Evolutionary conservation across 2,797 vertebrate genomes (phyloP).

Genomic region (Silurus aristotelis): DNA sequence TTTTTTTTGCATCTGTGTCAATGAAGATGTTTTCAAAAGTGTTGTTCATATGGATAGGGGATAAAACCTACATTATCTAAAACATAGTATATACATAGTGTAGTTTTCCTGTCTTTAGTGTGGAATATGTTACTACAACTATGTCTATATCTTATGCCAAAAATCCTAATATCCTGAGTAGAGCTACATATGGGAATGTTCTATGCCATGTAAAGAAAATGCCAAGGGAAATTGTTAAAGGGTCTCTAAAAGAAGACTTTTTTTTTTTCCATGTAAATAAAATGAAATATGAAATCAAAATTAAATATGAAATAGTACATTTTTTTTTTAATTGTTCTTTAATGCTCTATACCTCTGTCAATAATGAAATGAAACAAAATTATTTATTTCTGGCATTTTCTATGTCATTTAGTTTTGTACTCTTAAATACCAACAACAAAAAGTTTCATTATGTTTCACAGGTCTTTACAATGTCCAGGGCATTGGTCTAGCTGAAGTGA

Average conservation of each 20-base stretch:
- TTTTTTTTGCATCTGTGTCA: background rate
- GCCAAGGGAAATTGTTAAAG: background rate
- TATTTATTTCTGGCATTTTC: background rate
- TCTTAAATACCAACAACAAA: background rate
- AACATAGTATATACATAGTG: background rate
- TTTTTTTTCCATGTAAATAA: background rate
- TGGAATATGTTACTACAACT: background rate
- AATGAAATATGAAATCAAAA: no score
- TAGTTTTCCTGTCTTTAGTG: background rate
- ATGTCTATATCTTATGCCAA: background rate
- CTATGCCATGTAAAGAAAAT: background rate
- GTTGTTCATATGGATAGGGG: background rate
- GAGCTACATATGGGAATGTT: no score
- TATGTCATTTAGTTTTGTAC: constrained; percentile 1
- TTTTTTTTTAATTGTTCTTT: background rate
- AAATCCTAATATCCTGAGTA: background rate
- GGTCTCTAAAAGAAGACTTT: background rate
- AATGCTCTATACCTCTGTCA: background rate
- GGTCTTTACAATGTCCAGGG: background rate
- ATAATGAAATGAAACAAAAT: background rate
- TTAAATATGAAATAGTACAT: no score
- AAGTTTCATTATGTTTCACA: constrained; percentile 14
- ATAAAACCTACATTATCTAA: background rate
- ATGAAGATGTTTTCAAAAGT: background rate
- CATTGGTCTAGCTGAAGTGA: constrained; percentile 39